Percentiles rank a stretch among this genome's conserved stretches.
Conservation (phyloP, 2,888 invertebrate species). For the Loripinus fragilis region DNA sequence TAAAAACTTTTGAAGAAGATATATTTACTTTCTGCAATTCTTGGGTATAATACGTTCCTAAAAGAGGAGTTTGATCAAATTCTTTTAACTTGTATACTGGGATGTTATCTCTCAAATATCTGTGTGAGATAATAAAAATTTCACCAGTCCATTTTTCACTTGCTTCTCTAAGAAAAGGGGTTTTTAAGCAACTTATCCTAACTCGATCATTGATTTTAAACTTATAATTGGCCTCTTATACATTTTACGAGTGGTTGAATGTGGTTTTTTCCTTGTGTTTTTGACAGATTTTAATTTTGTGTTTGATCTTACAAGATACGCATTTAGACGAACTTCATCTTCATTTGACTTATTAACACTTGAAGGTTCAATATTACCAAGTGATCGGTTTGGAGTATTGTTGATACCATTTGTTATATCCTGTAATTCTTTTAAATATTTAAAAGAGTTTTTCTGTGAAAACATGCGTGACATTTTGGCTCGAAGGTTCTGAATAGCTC, state of each 20-base stretch:
- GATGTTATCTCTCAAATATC: not conserved
- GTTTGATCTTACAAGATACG: not conserved
- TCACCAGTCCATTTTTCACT: constrained; percentile 25
- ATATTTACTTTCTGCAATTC: too few species aligned
- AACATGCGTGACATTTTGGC: not conserved
- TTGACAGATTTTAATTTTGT: not conserved
- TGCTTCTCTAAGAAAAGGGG: constrained; percentile 25
- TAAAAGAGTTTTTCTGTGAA: not conserved
- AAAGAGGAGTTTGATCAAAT: too few species aligned
- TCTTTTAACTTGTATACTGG: constrained; percentile 7
- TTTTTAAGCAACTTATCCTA: not conserved
- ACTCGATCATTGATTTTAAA: not conserved
- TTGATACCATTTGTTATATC: not conserved
- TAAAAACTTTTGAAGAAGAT: too few species aligned
- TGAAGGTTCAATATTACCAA: not conserved
- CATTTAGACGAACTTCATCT: not conserved
- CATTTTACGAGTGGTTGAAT: not conserved
- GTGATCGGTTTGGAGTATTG: not conserved
- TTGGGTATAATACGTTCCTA: too few species aligned
- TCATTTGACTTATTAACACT: not conserved
- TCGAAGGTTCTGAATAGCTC: not conserved
- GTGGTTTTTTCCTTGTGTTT: not conserved
- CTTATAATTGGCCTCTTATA: not conserved
- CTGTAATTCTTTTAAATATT: not conserved
- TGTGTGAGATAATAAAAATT: not conserved